These are phyloP conservation scores for Gorsachius magnificus DNA, from an alignment of 2,797 vertebrate genomes.

Conservation along the genomic window DNA sequence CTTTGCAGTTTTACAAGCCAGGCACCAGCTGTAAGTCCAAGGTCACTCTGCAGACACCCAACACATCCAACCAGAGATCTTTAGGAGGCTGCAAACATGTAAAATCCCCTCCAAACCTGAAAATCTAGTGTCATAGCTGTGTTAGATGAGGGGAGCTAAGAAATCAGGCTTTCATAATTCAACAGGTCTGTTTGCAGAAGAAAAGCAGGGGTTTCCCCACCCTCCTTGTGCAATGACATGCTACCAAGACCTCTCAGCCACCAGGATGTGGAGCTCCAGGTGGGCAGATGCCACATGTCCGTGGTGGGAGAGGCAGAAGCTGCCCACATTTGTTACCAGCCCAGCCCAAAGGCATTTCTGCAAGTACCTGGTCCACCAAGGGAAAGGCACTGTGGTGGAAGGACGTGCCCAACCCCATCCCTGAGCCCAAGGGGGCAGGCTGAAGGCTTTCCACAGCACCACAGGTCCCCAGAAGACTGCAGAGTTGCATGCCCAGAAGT, in stretches of 20 bases:
- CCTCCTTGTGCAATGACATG: neutral
- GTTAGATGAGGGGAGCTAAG: neutral
- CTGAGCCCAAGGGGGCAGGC: neutral
- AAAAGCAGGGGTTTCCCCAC: neutral
- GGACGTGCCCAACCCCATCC: neutral
- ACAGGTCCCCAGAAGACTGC: neutral
- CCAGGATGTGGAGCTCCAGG: neutral
- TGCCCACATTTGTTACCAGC: neutral
- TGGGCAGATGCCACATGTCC: neutral
- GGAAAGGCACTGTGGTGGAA: rapidly evolving
- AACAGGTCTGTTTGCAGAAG: neutral
- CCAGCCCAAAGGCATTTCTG: neutral
- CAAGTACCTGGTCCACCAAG: no score
- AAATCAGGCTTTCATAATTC: neutral
- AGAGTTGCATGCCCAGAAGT: neutral
- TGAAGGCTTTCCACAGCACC: neutral
- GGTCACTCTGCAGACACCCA: neutral
- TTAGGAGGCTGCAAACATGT: neutral
- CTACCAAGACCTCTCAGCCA: neutral
- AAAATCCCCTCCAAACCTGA: neutral
- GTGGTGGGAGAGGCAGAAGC: neutral
- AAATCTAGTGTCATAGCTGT: neutral
- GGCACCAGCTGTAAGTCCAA: rapidly evolving
- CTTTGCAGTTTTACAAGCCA: neutral
- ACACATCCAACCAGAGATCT: neutral